These are phyloP conservation scores for Plagodis pulveraria DNA, from an alignment of 2,888 invertebrate genomes.

Conservation along the genomic window DNA sequence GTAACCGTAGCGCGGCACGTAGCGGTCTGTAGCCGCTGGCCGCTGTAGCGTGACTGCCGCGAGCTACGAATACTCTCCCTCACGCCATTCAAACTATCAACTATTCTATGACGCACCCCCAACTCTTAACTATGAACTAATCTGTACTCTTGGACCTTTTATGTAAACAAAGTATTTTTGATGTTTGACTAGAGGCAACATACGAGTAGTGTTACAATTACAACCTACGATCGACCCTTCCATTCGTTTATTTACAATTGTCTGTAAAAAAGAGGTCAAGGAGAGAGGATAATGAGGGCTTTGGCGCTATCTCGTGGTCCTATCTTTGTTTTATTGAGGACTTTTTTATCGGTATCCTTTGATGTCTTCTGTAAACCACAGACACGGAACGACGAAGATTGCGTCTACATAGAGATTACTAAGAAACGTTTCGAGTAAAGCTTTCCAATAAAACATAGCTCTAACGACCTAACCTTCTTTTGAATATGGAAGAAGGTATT, in stretches of 20 bases:
- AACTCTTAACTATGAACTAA: not conserved
- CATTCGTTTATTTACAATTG: slow-evolving; percentile 19
- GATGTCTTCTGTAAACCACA: slow-evolving; percentile 16
- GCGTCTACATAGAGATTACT: not conserved
- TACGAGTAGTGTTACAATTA: slow-evolving; percentile 46
- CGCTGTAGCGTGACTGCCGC: slow-evolving; percentile 79
- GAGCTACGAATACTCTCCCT: slow-evolving; percentile 42
- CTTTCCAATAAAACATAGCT: no score
- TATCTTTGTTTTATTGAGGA: slow-evolving; percentile 28
- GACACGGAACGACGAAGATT: slow-evolving; percentile 5
- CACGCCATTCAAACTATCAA: slow-evolving; percentile 11
- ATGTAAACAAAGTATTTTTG: slow-evolving; percentile 74
- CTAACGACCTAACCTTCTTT: no score
- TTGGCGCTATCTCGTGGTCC: slow-evolving; percentile 22
- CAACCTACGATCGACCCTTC: slow-evolving; percentile 47
- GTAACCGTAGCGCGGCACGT: slow-evolving; percentile 55
- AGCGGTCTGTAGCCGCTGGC: slow-evolving; percentile 61
- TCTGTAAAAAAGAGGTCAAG: slow-evolving; percentile 27
- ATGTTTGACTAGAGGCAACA: slow-evolving; percentile 56
- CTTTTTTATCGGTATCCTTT: slow-evolving; percentile 15
- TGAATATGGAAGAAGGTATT: no score
- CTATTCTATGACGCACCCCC: not conserved
- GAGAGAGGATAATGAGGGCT: slow-evolving; percentile 33
- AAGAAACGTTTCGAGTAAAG: no score
- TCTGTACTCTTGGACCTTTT: slow-evolving; percentile 38